phyloP scores from a whole-genome alignment of 2,797 vertebrate species.

The Triplophysa bombifrons region DNA sequence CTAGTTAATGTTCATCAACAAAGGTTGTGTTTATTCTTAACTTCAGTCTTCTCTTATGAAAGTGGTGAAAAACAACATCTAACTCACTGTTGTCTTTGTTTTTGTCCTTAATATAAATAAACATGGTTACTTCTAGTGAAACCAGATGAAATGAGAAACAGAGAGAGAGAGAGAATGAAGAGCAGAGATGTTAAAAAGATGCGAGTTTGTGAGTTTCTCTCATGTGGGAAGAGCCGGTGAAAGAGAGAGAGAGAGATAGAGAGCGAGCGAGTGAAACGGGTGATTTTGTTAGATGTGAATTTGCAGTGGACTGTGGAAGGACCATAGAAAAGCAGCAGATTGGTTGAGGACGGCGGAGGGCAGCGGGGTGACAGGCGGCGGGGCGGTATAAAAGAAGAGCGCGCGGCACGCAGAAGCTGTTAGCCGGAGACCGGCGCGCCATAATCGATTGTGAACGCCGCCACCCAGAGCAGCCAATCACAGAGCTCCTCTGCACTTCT shows the following conservation, averaged over 20 bases:
- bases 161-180: no score
- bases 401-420: slow-evolving; percentile 76
- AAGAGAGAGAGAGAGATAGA: slow-evolving; percentile 41
- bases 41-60: no score
- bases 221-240: neutral
- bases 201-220: neutral
- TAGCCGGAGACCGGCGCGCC: slow-evolving; percentile 73
- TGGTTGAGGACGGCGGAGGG: slow-evolving; percentile 19
- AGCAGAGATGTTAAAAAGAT: neutral
- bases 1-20: no score
- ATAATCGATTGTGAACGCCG: slow-evolving; percentile 83
- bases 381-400: slow-evolving; percentile 75
- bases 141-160: no score
- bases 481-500: slow-evolving; percentile 73
- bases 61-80: no score
- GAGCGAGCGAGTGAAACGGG: slow-evolving; percentile 47
- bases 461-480: slow-evolving; percentile 76
- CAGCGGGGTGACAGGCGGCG: slow-evolving; percentile 39
- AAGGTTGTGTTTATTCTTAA: no score
- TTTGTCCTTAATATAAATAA: no score
- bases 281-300: slow-evolving; percentile 37
- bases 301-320: neutral
- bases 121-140: no score
- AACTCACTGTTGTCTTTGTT: no score
- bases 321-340: slow-evolving; percentile 36